Evolutionary conservation across 2,888 invertebrate genomes (phyloP), one percentile per base, ranked within the genome.

Genomic region (Hirtodrosophila duncani): DNA sequence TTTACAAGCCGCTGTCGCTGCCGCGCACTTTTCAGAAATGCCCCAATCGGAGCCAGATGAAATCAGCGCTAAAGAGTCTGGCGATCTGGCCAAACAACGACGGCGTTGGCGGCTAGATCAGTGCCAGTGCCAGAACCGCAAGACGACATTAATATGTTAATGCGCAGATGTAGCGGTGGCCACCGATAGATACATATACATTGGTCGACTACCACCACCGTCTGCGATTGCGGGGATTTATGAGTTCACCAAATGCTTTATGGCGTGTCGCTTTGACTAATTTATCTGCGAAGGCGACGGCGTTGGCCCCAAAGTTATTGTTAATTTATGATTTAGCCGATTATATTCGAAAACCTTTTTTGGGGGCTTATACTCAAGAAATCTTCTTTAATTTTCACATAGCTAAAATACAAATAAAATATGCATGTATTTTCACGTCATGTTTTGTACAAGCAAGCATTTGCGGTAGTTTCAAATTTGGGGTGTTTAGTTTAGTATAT

Each of bases 171-270:
- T 51, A 49, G 53, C 29, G 51, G 24, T 34, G n/a, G 33, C 57
- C 14, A 36, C 52, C 21, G 49, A 39, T 38, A 49, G 4, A 9
- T 2, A 26, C 3, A 20, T 10, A 6, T n/a, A 20, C 20, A 29
- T 16, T 8, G 11, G 10, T 6, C 46, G 36, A 59, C 60, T 51
- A 68, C 69, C 69, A 69, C 74, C 79, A 75, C 68, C 53, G 69
- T 68, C 69, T 60, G 46, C 56, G 48, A 59, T 41, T 51, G 9
- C 27, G 67, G 64, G 57, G 74, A 85, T 85, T 85, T 85, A 85
- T 85, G 82, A 68, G 82, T 80, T 81, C 83, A 81, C 46, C 64
- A 67, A 83, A 85, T 85, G 85, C 83, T 85, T 85, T 85, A 85
- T 85, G 84, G 81, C 72, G 83, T 84, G 84, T 81, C 78, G 75